Percentiles rank a stretch among this genome's conserved stretches.
Evolutionary conservation across 23 tunicate species (phyloP).

Genomic region (Pegea sp.): DNA sequence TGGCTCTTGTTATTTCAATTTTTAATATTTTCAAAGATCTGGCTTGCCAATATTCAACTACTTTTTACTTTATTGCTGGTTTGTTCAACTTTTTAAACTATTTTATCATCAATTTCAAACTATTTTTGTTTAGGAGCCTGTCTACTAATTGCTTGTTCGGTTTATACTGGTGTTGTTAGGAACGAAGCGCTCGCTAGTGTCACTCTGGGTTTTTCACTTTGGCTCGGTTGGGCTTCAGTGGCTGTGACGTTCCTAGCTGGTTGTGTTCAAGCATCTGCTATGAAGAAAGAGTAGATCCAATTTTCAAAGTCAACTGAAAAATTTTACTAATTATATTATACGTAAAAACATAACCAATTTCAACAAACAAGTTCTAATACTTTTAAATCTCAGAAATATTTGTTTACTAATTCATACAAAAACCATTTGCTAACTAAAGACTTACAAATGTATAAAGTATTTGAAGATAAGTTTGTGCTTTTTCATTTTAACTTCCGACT

Average conservation of each 20-base stretch:
- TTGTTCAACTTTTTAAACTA: neutral
- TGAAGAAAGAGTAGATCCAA: too few relatives aligned
- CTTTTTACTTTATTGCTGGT: neutral
- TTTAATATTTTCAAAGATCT: neutral
- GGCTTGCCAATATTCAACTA: neutral
- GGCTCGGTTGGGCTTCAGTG: slow-evolving; percentile 1
- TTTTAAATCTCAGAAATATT: too few relatives aligned
- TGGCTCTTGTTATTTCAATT: slow-evolving; percentile 1
- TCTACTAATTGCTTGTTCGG: neutral
- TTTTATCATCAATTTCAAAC: neutral
- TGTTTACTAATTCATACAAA: too few relatives aligned
- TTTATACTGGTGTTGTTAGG: neutral
- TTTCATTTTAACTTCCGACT: too few relatives aligned
- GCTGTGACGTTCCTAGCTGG: neutral
- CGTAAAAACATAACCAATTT: too few relatives aligned
- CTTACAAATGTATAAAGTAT: too few relatives aligned
- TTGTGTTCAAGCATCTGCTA: neutral
- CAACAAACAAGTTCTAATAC: too few relatives aligned
- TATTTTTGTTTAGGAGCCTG: neutral
- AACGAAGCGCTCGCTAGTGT: neutral
- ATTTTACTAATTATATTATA: too few relatives aligned
- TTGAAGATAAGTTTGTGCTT: too few relatives aligned
- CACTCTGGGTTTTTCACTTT: neutral
- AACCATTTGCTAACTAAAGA: too few relatives aligned
- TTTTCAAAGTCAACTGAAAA: too few relatives aligned